phyloP scores from a whole-genome alignment of 1,140 invertebrate genomes.

The Callitettix versicolor region DNA sequence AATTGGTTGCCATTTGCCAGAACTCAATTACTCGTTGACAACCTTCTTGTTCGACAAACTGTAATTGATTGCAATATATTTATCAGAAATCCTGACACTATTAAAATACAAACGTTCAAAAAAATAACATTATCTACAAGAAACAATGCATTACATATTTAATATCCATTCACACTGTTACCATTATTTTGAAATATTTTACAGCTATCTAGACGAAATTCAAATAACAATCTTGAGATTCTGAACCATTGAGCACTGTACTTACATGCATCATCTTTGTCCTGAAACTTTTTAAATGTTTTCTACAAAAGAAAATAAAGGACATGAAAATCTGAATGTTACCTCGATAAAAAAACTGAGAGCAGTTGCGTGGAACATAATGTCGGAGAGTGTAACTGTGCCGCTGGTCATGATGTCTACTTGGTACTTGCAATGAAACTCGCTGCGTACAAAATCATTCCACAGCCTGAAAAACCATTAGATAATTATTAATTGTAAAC shows the following conservation, averaged over 20 bases:
- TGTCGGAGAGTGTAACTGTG: conserved; percentile 66
- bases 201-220: too few species aligned
- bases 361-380: conserved; percentile 79
- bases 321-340: too few species aligned
- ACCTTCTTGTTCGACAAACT: conserved; percentile 81
- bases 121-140: not conserved
- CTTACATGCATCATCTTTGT: too few species aligned
- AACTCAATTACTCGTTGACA: conserved; percentile 76
- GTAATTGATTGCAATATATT: conserved; percentile 24
- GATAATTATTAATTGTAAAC: too few species aligned
- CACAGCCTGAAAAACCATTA: conserved; percentile 24
- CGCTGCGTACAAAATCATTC: conserved; percentile 59
- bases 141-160: too few species aligned
- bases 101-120: not conserved
- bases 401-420: conserved; percentile 75
- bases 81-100: conserved; percentile 4
- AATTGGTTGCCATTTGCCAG: conserved; percentile 79
- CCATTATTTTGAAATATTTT: too few species aligned
- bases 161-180: too few species aligned
- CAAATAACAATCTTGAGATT: too few species aligned
- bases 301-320: too few species aligned
- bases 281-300: too few species aligned
- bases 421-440: conserved; percentile 81
- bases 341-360: conserved; percentile 90
- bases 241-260: too few species aligned